Base-by-base conservation (phyloP, 2,113 vertebrate genomes). In the Lathamus discolor region DNA sequence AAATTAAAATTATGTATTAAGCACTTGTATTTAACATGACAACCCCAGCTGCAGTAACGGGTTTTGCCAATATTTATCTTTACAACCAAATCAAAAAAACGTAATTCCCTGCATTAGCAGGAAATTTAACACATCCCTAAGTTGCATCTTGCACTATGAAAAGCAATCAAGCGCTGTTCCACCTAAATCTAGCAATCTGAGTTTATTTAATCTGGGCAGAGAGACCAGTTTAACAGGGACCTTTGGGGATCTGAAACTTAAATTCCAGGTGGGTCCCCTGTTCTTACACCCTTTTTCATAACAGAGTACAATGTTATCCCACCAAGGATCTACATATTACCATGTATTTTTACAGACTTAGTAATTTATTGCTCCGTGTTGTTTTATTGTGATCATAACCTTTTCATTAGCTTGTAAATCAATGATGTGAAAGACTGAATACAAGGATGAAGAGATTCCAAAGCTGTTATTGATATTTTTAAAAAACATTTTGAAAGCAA, bases 341-440 rank as follows among this genome's bases (percentile, higher is more conserved):
- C 87, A 54, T 29, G 55, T 29, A 23, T 20, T 70, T 91, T 87
- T 74, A 83, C 17, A 37, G 54, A 20, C 54, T 25, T 39, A 1
- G 13, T 28, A 52, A 95, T 90, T 83, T 72, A 77, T 66, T 13
- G 92, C 39, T 62, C 83, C 1, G 1, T 3, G 37, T 16, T 35
- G 14, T 19, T 93, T 88, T 91, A 72, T 59, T 84, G 88, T 63
- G 66, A 86, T 62, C 70, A 51, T 82, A 94, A 96, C 83, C 76
- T 94, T 94, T 95, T 94, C 86, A 67, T 39, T 88, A 94, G 88
- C 49, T 51, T 79, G 77, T 91, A 92, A 96, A 95, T 83, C 84
- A 80, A 43, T 6, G 7, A 92, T 4, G 44, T 6, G 80, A 73
- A 82, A 52, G 29, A 69, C 33, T 1, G 19, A 78, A 62, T 12